These are phyloP conservation scores for Melangyna quadrimaculata DNA, from an alignment of 2,888 invertebrate genomes.

Conservation along the genomic window DNA sequence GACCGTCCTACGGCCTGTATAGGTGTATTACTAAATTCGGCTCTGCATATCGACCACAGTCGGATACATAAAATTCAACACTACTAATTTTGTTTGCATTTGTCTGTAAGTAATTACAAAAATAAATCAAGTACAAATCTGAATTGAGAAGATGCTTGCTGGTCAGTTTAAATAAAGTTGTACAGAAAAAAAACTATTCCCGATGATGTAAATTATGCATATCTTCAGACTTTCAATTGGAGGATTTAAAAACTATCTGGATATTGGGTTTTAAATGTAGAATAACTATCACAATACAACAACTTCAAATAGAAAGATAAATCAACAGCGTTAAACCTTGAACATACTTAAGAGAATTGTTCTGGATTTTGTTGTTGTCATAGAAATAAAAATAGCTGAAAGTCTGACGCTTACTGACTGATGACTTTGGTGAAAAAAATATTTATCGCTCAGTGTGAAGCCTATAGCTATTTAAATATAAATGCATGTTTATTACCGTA, in stretches of 20 bases:
- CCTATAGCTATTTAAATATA: background rate
- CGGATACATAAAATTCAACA: background rate
- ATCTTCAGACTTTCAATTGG: conserved; percentile 16
- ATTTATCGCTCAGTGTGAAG: background rate
- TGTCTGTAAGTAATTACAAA: conserved; percentile 25
- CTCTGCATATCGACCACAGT: background rate
- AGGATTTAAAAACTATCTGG: background rate
- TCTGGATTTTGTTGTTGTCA: background rate
- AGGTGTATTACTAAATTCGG: background rate
- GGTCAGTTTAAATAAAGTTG: background rate
- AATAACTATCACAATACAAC: conserved; percentile 1
- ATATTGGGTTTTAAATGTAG: background rate
- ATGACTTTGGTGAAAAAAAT: background rate
- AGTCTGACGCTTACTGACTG: background rate
- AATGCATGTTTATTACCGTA: background rate
- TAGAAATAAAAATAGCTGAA: background rate
- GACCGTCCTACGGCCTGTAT: background rate
- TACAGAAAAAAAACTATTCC: background rate
- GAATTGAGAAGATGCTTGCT: conserved; percentile 6
- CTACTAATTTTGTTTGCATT: conserved; percentile 24
- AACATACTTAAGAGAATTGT: background rate
- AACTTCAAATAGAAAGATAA: conserved; percentile 23
- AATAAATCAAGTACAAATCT: conserved; percentile 2
- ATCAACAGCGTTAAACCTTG: conserved; percentile 47
- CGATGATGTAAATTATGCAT: too few relatives aligned